These are phyloP conservation scores for Diplolepis rosae DNA, from an alignment of 2,888 invertebrate genomes.

Conservation along the genomic window DNA sequence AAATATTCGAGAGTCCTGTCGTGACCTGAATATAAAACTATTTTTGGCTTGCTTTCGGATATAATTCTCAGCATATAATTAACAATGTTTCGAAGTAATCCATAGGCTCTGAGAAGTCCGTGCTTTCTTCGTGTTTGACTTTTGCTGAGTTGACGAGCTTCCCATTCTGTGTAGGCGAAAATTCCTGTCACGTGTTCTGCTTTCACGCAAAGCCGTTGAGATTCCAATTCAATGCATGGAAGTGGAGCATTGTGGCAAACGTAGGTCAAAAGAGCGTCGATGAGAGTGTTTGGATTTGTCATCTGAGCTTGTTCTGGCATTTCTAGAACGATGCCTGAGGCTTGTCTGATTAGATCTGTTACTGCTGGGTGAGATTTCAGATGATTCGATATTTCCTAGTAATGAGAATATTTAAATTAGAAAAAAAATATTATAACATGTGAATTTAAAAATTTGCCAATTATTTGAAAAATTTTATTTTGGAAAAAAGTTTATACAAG, in stretches of 20 bases:
- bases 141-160: constrained; percentile 79
- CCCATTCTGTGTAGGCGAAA: constrained; percentile 89
- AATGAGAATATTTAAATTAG: too few species aligned
- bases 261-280: constrained; percentile 89
- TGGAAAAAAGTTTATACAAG: too few species aligned
- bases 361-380: constrained; percentile 85
- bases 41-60: constrained; percentile 82
- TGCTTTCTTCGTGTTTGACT: constrained; percentile 75
- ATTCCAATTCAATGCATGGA: constrained; percentile 80
- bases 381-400: constrained; percentile 79
- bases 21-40: constrained; percentile 92
- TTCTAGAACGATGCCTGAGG: constrained; percentile 80
- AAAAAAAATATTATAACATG: too few species aligned
- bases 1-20: constrained; percentile 92
- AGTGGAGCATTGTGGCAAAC: constrained; percentile 88
- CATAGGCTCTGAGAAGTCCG: constrained; percentile 84
- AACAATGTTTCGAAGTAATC: constrained; percentile 87
- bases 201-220: constrained; percentile 77
- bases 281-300: constrained; percentile 82
- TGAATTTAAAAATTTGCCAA: too few species aligned
- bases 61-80: constrained; percentile 88
- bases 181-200: constrained; percentile 85
- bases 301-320: constrained; percentile 79
- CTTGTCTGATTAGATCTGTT: constrained; percentile 80
- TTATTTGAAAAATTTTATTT: too few species aligned